Conservation (phyloP, 2,797 vertebrate species). For the Pachyuromys duprasi region DNA sequence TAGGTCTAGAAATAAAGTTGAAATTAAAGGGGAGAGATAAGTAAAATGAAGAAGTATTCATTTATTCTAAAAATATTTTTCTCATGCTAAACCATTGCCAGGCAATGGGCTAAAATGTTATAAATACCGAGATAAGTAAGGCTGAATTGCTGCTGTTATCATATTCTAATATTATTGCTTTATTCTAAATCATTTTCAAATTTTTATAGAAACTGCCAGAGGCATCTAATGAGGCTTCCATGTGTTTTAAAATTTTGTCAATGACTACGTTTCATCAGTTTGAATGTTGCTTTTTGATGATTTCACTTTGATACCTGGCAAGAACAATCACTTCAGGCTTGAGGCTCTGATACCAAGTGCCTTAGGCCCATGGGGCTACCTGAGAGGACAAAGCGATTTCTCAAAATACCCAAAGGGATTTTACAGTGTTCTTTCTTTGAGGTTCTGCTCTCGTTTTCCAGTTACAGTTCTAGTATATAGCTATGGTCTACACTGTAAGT, state of each 20-base stretch:
- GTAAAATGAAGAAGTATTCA: not conserved
- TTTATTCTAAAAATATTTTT: constrained; percentile 42
- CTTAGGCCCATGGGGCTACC: not conserved
- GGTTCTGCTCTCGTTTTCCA: not conserved
- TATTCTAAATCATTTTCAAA: constrained; percentile 50
- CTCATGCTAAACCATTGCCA: not conserved
- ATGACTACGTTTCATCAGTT: constrained; percentile 6
- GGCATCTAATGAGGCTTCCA: constrained; percentile 25
- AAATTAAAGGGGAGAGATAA: constrained; percentile 5
- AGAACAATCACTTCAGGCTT: constrained; percentile 18
- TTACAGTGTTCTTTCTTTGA: not conserved
- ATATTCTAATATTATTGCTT: constrained; percentile 29
- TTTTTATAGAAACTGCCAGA: constrained; percentile 51
- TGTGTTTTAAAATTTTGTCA: constrained; percentile 31
- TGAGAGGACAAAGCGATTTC: not conserved
- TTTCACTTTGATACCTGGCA: constrained; percentile 35
- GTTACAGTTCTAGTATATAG: not conserved
- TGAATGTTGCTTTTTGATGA: constrained; percentile 27
- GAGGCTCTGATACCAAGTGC: constrained; percentile 42
- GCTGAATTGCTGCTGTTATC: not conserved
- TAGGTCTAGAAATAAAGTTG: constrained; percentile 32
- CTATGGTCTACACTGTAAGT: not conserved
- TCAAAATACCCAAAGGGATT: not conserved
- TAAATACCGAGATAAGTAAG: constrained; percentile 1
- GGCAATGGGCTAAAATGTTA: not conserved